These are phyloP conservation scores for Zaprionus gabonicus DNA, from an alignment of 1,140 invertebrate species.

Conservation along the genomic window DNA sequence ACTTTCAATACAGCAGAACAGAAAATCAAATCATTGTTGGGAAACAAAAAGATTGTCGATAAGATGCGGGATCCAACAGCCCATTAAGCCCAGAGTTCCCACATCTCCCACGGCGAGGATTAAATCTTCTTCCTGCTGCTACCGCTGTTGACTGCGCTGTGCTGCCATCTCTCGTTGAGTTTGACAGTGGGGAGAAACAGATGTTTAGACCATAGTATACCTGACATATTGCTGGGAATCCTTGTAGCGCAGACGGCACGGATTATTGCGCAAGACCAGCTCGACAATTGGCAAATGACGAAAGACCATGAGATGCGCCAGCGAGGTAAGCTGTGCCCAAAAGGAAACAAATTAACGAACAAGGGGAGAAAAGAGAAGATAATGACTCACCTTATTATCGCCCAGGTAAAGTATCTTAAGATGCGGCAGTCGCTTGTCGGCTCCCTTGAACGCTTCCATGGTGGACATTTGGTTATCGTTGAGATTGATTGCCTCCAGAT, in stretches of 20 bases:
- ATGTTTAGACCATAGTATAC: constrained; percentile 86
- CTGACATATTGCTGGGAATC: constrained; percentile 92
- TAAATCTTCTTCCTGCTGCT: neutral
- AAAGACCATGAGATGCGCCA: constrained; percentile 89
- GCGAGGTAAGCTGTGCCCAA: constrained; percentile 89
- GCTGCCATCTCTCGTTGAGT: constrained; percentile 21
- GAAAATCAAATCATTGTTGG: constrained; percentile 19
- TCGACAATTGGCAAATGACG: constrained; percentile 90
- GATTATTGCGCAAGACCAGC: constrained; percentile 92
- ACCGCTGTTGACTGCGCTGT: constrained; percentile 4
- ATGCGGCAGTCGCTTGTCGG: constrained; percentile 88
- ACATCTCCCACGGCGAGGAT: neutral
- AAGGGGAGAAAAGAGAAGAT: neutral
- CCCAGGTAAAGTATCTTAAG: constrained; percentile 92
- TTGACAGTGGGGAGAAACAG: constrained; percentile 13
- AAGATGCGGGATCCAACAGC: neutral
- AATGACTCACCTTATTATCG: constrained; percentile 90
- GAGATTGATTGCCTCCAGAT: constrained; percentile 92
- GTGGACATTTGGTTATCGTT: constrained; percentile 91
- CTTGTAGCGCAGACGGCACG: constrained; percentile 91
- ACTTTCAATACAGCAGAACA: constrained; percentile 1
- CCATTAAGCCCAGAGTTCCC: neutral
- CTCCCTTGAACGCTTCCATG: constrained; percentile 88
- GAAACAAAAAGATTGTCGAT: neutral
- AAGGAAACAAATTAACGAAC: neutral